Evolutionary conservation across 2,888 invertebrate genomes (phyloP), one percentile per base, ranked within the genome.

Genomic region (Diplazon laetatorius): DNA sequence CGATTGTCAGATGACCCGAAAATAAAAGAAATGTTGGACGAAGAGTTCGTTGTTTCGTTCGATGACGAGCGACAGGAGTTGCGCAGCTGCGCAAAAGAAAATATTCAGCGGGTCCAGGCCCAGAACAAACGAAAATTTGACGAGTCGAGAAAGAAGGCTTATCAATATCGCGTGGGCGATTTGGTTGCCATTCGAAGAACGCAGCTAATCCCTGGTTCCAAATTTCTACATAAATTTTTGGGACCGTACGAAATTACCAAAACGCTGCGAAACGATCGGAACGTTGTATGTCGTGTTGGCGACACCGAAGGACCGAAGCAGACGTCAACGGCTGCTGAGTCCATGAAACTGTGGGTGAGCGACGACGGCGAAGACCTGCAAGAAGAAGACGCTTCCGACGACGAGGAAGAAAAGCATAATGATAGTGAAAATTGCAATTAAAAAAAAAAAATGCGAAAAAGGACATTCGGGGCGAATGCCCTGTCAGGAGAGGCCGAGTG

Each of bases 251-350:
- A 63, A 12, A 18, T 63, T 9, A 18, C 48, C 30, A 62, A 25
- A 22, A 44, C 25, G 30, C 16, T 62, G 25, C 44, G 46, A 30
- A 30, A 30, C 30, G 30, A 30, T 30, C 30, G 30, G 6, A 5
- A 30, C 60, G 82, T 85, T 12, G 88, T 90, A 0, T 74, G 78
- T 9, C 87, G 86, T 57, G 74, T 85, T 20, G 87, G 86, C 6
- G 66, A 80, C 37, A 80, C 83, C 39, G 88, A 88, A 42, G 87
- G 87, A 10, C 85, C 87, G n/a, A 60, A 14, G 5, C 62, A 59
- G 14, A 88, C 87, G 6, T 81, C 85, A 12, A 84, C 85, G 10
- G 84, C 84, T 30, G 85, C 87, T 0, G 87, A 88, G 59, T 48
- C 62, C 48, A 16, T 71, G 37, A 71, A 71, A 18, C 18, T 82